phyloP scores from a whole-genome alignment of 2,888 invertebrate species.

The Luperina testacea region DNA sequence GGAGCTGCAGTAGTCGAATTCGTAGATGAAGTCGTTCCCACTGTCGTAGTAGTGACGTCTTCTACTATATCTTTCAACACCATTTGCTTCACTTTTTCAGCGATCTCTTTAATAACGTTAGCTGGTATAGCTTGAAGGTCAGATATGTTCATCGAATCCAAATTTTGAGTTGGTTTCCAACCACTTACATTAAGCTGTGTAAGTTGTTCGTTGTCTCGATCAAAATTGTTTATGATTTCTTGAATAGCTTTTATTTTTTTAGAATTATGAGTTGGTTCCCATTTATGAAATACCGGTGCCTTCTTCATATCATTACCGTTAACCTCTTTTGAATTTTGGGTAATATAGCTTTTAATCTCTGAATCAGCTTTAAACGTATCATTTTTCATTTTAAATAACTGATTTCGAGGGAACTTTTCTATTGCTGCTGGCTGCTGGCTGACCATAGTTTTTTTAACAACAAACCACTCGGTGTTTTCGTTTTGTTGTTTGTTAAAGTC shows the following conservation, averaged over 20 bases:
- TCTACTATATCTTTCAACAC: slow-evolving; percentile 77
- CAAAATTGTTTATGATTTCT: slow-evolving; percentile 11
- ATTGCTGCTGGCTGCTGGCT: slow-evolving; percentile 9
- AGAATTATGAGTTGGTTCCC: slow-evolving; percentile 2
- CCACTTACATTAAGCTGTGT: background rate
- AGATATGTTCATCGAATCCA: slow-evolving; percentile 1
- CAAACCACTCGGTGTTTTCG: background rate
- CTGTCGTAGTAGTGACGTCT: slow-evolving; percentile 53
- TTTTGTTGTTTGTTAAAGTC: slow-evolving; percentile 6
- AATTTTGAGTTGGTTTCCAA: background rate
- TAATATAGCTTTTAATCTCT: background rate
- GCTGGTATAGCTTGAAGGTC: slow-evolving; percentile 27
- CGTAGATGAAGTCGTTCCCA: slow-evolving; percentile 24
- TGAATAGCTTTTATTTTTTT: slow-evolving; percentile 1
- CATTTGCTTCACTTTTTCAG: slow-evolving; percentile 78
- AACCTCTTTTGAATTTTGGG: background rate
- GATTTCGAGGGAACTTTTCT: slow-evolving; percentile 21
- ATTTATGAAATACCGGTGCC: background rate
- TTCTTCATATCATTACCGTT: slow-evolving; percentile 9
- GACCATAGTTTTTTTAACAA: slow-evolving; percentile 12
- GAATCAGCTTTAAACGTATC: background rate
- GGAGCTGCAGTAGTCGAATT: slow-evolving; percentile 41
- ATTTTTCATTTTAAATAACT: slow-evolving; percentile 30
- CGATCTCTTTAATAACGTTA: slow-evolving; percentile 76
- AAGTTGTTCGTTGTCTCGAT: background rate